Evolutionary conservation across 2,888 invertebrate species (phyloP).

Genomic region (Amphimallon solstitiale): DNA sequence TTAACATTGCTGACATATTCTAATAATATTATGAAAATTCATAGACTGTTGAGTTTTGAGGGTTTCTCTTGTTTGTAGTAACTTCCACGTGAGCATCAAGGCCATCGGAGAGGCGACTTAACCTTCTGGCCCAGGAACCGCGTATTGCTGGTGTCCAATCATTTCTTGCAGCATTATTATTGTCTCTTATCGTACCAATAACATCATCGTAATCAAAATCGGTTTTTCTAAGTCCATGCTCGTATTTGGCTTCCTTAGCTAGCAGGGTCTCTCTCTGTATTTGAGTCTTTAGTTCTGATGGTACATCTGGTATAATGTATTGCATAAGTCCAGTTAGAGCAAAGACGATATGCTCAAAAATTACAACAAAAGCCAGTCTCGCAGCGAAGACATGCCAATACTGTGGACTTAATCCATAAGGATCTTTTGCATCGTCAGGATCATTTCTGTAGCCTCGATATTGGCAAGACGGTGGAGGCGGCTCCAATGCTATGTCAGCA

Average conservation of each 20-base stretch:
- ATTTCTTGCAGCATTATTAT: slow-evolving; percentile 56
- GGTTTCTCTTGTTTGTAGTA: slow-evolving; percentile 66
- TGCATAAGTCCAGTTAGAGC: slow-evolving; percentile 91
- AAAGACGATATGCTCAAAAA: slow-evolving; percentile 93
- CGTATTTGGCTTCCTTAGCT: slow-evolving; percentile 87
- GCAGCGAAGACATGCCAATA: slow-evolving; percentile 97
- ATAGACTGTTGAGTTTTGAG: slow-evolving; percentile 67
- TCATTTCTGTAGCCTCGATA: slow-evolving; percentile 82
- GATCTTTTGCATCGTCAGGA: slow-evolving; percentile 68
- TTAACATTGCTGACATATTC: too few relatives aligned
- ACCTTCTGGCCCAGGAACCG: slow-evolving; percentile 74
- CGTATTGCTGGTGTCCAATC: slow-evolving; percentile 58
- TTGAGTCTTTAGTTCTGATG: slow-evolving; percentile 80
- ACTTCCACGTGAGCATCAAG: slow-evolving; percentile 81
- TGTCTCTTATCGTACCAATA: slow-evolving; percentile 69
- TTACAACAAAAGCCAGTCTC: slow-evolving; percentile 90
- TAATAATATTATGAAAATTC: slow-evolving; percentile 63
- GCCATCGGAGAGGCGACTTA: slow-evolving; percentile 78
- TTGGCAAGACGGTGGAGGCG: slow-evolving; percentile 76
- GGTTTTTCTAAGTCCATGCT: slow-evolving; percentile 76
- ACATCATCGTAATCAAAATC: slow-evolving; percentile 77
- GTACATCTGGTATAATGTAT: slow-evolving; percentile 87
- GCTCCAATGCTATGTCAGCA: slow-evolving; percentile 68
- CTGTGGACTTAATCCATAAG: slow-evolving; percentile 85
- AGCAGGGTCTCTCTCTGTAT: slow-evolving; percentile 84